phyloP scores from a whole-genome alignment of 1,140 invertebrate genomes.

The Drosophila jambulina region DNA sequence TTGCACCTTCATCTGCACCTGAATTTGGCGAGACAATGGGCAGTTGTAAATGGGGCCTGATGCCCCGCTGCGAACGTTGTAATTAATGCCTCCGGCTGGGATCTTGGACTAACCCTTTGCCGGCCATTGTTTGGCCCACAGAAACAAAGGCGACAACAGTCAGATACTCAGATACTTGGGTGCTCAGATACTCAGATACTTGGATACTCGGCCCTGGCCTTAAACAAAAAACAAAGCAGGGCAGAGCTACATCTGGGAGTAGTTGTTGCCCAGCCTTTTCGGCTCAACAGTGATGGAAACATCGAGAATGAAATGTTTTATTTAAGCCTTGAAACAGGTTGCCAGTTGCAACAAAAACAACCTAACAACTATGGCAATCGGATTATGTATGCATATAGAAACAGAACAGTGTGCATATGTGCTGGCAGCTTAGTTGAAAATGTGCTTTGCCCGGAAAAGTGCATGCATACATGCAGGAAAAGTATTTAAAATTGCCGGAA shows the following conservation, averaged over 20 bases:
- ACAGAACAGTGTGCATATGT: conserved; percentile 6
- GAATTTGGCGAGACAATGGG: conserved; percentile 25
- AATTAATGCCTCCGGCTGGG: conserved; percentile 63
- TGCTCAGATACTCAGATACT: not conserved
- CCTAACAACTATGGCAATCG: conserved; percentile 20
- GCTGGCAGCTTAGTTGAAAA: conserved; percentile 8
- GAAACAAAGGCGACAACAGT: conserved; percentile 52
- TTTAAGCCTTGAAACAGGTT: conserved; percentile 20
- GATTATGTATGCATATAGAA: conserved; percentile 35
- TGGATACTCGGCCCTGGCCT: conserved; percentile 56
- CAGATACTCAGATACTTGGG: conserved; percentile 7
- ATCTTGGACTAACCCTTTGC: conserved; percentile 14
- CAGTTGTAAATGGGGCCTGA: conserved; percentile 37
- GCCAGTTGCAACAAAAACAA: not conserved
- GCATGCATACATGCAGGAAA: conserved; percentile 14
- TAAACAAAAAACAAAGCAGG: conserved; percentile 40
- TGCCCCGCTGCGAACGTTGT: conserved; percentile 61
- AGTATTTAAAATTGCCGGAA: conserved; percentile 22
- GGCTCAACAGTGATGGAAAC: conserved; percentile 19
- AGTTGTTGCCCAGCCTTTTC: conserved; percentile 1
- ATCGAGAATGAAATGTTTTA: conserved; percentile 50
- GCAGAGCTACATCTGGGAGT: not conserved
- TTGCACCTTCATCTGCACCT: conserved; percentile 27
- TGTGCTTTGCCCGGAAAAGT: conserved; percentile 2
- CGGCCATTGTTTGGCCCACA: conserved; percentile 55